A percentile compares a stretch with the other conserved stretches of the same genome.
Conservation (phyloP, 1,140 invertebrate genomes). For the Cherax destructor region DNA sequence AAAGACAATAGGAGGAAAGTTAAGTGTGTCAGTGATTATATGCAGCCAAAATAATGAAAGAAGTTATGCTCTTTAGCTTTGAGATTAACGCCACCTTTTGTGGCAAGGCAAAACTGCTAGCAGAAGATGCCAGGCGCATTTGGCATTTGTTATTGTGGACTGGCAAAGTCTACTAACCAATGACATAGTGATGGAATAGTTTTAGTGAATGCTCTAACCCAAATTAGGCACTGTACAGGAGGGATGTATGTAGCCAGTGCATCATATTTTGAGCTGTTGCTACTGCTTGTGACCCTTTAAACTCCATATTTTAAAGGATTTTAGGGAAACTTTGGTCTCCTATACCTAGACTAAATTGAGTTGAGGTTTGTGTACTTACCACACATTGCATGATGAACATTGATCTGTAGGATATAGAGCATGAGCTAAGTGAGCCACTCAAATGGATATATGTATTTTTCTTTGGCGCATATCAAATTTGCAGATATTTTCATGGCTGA, state of each 20-base stretch:
- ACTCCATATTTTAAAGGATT: neutral
- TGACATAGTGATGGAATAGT: constrained; percentile 39
- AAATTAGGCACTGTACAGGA: neutral
- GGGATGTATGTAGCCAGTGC: constrained; percentile 31
- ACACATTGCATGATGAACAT: constrained; percentile 32
- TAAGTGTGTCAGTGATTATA: neutral
- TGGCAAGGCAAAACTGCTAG: constrained; percentile 23
- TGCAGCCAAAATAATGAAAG: neutral
- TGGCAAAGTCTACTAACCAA: constrained; percentile 48
- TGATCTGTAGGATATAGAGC: constrained; percentile 27
- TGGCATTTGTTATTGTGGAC: constrained; percentile 30
- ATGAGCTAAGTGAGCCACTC: neutral
- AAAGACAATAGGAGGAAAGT: neutral
- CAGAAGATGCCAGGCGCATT: constrained; percentile 24
- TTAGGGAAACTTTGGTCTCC: neutral
- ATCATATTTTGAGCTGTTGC: neutral
- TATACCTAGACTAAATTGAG: constrained; percentile 1
- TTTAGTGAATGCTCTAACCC: constrained; percentile 43
- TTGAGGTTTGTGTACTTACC: constrained; percentile 20
- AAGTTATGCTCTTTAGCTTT: neutral
- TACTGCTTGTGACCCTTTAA: neutral
- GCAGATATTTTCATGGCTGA: too few relatives aligned
- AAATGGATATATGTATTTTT: neutral
- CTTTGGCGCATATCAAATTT: too few relatives aligned
- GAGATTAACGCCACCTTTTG: neutral